Evolutionary conservation across 2,888 invertebrate genomes (phyloP), one percentile per base, ranked within the genome.

Genomic region (Rapana venosa): DNA sequence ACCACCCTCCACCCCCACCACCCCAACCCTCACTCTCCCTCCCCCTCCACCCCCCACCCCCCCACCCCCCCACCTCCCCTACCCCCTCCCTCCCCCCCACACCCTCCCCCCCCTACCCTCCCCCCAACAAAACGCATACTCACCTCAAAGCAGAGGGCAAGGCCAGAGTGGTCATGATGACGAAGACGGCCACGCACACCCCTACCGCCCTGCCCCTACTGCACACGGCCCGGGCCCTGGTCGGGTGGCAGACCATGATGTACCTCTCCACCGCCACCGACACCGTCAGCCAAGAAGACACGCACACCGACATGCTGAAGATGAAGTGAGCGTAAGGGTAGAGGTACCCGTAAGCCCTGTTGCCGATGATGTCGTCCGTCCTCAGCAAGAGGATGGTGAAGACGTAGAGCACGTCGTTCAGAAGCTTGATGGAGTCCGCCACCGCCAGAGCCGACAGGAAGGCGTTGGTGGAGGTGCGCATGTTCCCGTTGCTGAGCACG

Each of bases 241-340:
- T 94, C 6, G 96, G 95, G 90, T 95, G 95, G 88, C 95, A 95
- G 30, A 96, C 96, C 56, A 95, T 94, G 32, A 96, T 93, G 88
- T 95, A 96, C 20, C 96, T 90, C 91, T 96, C 96, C 70, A 95
- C 93, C 0, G 96, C 95, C 35, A 96, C 95, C 0, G 95, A 95
- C 8, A 96, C 95, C 0, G 95, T 95, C 47, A 96, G 90, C 96
- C 96, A 96, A 0, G 96, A 94, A 0, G 95, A 95, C 36, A 95
- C 93, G 83, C 94, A 95, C 70, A 94, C 91, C 5, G 95, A 94
- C 83, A 94, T 93, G 89, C 95, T 95, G 84, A 95, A 95, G 17
- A 96, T 92, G 89, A 95, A 96, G 90, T 95, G 96, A 13, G 95
- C 95, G 92, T 95, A 95, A 0, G 96, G 96, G 91, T 96, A 96